Evolutionary conservation across 2,797 vertebrate species (phyloP).

Genomic region (Gallirallus australis): DNA sequence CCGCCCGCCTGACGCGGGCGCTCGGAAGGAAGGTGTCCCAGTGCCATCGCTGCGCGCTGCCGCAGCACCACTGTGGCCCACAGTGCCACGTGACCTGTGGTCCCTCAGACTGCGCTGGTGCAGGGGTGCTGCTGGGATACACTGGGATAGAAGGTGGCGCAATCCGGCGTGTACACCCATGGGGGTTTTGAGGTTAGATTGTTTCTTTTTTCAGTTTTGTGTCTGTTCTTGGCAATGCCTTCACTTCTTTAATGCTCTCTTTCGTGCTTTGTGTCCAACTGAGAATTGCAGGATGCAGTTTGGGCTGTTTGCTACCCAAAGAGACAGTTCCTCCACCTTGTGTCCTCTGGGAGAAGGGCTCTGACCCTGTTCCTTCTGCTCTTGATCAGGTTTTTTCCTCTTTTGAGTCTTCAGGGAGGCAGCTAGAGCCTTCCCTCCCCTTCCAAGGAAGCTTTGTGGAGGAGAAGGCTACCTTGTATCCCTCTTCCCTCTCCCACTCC

Average conservation of each 20-base stretch:
- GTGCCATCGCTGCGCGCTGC: not conserved
- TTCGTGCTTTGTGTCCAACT: accelerated
- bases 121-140: not conserved
- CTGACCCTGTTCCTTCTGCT: not conserved
- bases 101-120: not conserved
- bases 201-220: not conserved
- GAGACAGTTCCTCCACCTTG: not conserved
- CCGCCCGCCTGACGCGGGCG: constrained; percentile 30
- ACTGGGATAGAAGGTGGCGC: not conserved
- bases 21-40: not conserved
- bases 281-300: not conserved
- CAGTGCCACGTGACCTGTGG: accelerated
- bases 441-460: not conserved
- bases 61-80: not conserved
- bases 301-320: not conserved
- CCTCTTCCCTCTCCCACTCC: not conserved
- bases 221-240: not conserved
- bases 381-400: not conserved
- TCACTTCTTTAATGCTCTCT: not conserved
- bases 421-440: not conserved
- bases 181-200: not conserved
- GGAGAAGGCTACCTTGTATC: not conserved
- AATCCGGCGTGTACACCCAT: accelerated
- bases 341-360: not conserved
- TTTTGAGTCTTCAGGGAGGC: not conserved